These are phyloP conservation scores for Montifringilla adamsi DNA, from an alignment of 2,113 vertebrate genomes.

Conservation along the genomic window DNA sequence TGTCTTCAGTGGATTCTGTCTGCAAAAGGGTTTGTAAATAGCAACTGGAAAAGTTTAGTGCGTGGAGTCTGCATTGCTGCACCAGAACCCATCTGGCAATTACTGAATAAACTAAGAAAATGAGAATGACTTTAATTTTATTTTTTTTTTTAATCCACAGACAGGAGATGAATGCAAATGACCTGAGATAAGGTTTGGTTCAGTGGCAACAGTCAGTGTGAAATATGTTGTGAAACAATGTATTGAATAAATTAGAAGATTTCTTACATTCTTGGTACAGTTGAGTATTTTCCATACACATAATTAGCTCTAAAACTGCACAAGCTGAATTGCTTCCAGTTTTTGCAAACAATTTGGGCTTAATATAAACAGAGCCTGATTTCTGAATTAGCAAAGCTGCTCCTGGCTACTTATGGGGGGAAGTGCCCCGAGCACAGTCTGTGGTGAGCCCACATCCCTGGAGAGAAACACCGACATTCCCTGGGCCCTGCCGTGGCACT, in stretches of 20 bases:
- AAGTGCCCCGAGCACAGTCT: not conserved
- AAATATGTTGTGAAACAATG: conserved; percentile 65
- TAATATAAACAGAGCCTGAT: conserved; percentile 56
- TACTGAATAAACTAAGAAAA: conserved; percentile 48
- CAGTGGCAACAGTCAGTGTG: conserved; percentile 61
- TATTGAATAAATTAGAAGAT: conserved; percentile 59
- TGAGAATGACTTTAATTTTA: conserved; percentile 18
- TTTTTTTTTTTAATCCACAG: conserved; percentile 24
- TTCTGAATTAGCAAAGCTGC: conserved; percentile 53
- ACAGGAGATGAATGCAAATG: conserved; percentile 65
- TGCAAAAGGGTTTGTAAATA: conserved; percentile 26
- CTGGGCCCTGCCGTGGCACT: not conserved
- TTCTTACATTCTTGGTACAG: conserved; percentile 65
- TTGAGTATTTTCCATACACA: conserved; percentile 59
- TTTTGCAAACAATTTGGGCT: conserved; percentile 62
- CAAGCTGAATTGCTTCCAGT: conserved; percentile 67
- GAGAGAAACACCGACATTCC: not conserved
- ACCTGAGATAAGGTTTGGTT: conserved; percentile 64
- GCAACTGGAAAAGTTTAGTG: conserved; percentile 31
- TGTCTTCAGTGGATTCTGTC: not conserved
- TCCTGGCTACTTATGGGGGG: conserved; percentile 43
- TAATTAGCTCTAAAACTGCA: conserved; percentile 64
- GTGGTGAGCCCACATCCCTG: not conserved
- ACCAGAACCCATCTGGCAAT: conserved; percentile 47
- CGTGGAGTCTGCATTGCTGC: conserved; percentile 17